A percentile compares a stretch with the other conserved stretches of the same genome.
phyloP scores from a whole-genome alignment of 2,888 invertebrate genomes.

The Drosophila pseudotalamancana region DNA sequence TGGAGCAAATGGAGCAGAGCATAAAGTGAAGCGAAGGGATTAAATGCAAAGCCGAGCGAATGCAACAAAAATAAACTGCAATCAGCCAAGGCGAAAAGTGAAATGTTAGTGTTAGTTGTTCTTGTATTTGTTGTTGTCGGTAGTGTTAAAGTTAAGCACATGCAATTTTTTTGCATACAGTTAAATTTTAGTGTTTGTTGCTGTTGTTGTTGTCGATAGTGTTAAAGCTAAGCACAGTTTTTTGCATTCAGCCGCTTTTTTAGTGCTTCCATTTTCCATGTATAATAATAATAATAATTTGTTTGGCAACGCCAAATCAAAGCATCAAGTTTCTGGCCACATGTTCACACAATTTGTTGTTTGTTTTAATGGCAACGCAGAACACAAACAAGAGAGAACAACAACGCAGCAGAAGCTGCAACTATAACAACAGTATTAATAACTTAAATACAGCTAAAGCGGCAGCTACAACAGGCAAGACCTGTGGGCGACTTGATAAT shows the following conservation, averaged over 20 bases:
- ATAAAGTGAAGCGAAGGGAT: slow-evolving; percentile 43
- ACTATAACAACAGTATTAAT: slow-evolving; percentile 71
- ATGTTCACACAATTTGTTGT: slow-evolving; percentile 54
- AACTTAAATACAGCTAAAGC: slow-evolving; percentile 63
- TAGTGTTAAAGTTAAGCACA: no score
- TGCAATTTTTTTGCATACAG: no score
- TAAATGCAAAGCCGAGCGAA: slow-evolving; percentile 51
- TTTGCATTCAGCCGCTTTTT: slow-evolving; percentile 29
- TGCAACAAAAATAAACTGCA: slow-evolving; percentile 29
- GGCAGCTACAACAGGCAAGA: slow-evolving; percentile 29
- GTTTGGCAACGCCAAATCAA: slow-evolving; percentile 41
- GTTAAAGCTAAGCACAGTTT: slow-evolving; percentile 22
- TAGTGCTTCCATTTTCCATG: no score
- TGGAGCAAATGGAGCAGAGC: slow-evolving; percentile 34
- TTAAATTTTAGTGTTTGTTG: no score
- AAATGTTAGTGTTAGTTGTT: slow-evolving; percentile 24
- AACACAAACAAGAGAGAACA: slow-evolving; percentile 46
- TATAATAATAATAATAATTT: slow-evolving; percentile 25
- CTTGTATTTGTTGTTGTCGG: slow-evolving; percentile 6
- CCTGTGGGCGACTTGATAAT: no score
- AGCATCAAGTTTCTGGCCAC: slow-evolving; percentile 38
- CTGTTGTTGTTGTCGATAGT: slow-evolving; percentile 12
- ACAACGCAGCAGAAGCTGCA: slow-evolving; percentile 24
- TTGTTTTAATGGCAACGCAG: slow-evolving; percentile 74
- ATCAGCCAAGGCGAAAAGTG: slow-evolving; percentile 29